These are phyloP conservation scores for Siniperca obscura DNA, from an alignment of 2,797 vertebrate species.

Conservation along the genomic window DNA sequence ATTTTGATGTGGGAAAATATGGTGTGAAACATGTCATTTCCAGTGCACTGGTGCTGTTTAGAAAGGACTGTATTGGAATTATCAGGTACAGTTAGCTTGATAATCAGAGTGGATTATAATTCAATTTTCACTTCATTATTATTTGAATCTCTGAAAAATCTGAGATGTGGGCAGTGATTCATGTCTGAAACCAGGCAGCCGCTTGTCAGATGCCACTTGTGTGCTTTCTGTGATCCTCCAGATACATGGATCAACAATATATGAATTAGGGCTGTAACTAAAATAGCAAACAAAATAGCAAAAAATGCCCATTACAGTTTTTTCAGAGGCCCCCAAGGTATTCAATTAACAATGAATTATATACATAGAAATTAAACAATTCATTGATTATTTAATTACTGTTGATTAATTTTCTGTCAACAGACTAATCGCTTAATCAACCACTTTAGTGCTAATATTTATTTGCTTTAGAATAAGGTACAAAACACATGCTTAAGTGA, in stretches of 20 bases:
- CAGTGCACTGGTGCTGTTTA: too few relatives aligned
- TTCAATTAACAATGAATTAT: too few relatives aligned
- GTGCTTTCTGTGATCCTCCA: background rate
- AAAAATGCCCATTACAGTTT: background rate
- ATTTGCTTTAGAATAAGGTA: background rate
- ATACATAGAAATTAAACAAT: background rate
- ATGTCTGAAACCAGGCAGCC: background rate
- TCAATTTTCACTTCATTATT: background rate
- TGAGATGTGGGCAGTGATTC: background rate
- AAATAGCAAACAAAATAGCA: background rate
- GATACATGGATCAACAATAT: background rate
- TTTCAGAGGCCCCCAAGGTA: too few relatives aligned
- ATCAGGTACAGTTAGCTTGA: background rate
- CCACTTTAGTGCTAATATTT: background rate
- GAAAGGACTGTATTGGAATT: background rate
- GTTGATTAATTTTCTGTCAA: background rate
- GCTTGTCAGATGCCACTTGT: background rate
- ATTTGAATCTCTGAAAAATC: background rate
- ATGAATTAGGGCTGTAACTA: slow-evolving; percentile 1
- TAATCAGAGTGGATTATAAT: background rate
- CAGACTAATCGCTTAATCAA: background rate
- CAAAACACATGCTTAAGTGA: background rate
- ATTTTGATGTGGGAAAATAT: background rate
- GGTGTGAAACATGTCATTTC: background rate
- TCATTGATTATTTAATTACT: background rate